phyloP scores from a whole-genome alignment of 2,113 vertebrate genomes.

The Pachycephala philippinensis region DNA sequence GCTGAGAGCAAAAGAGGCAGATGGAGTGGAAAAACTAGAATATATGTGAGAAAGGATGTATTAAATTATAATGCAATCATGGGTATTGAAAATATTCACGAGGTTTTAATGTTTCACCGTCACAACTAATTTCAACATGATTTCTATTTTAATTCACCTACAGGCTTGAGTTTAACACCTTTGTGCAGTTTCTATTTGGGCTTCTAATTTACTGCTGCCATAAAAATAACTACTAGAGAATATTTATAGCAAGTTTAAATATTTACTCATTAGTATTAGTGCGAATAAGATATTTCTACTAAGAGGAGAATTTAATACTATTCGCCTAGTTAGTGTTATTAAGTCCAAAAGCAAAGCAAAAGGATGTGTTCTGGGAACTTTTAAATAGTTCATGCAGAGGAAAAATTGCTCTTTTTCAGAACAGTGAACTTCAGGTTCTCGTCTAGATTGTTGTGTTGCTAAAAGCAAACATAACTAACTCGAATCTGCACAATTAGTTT shows the following conservation, averaged over 20 bases:
- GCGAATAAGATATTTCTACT: neutral
- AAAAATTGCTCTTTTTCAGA: neutral
- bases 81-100: neutral
- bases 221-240: neutral
- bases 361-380: neutral
- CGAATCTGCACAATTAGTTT: neutral
- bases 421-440: neutral
- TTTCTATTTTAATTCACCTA: slow-evolving; percentile 3
- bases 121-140: neutral
- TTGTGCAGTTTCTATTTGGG: neutral
- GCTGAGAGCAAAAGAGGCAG: neutral
- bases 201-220: neutral
- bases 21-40: neutral
- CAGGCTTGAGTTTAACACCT: neutral
- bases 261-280: neutral
- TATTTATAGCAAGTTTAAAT: slow-evolving; percentile 5
- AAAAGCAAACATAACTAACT: neutral
- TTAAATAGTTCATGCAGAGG: neutral
- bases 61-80: neutral
- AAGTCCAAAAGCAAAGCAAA: neutral
- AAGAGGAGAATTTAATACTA: neutral
- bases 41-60: neutral
- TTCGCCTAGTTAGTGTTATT: neutral
- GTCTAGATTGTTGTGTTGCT: neutral
- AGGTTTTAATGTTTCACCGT: neutral